These are phyloP conservation scores for Blastobasis lacticolella DNA, from an alignment of 2,888 invertebrate species.

Conservation along the genomic window DNA sequence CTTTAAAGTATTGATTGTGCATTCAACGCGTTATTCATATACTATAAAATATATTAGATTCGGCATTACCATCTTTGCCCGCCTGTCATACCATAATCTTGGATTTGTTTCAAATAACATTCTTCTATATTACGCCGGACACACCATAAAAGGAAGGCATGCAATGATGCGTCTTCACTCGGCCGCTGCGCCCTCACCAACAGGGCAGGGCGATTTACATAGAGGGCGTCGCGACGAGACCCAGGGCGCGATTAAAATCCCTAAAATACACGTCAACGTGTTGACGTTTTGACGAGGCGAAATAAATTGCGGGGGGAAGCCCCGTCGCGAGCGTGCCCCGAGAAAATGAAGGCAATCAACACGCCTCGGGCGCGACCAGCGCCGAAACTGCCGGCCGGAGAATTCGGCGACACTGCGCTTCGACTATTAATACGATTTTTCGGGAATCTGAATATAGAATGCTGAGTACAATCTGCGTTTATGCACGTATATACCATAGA, in stretches of 20 bases:
- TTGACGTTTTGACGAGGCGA: conserved; percentile 71
- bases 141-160: neutral
- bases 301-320: conserved; percentile 49
- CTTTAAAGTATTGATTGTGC: no score
- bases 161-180: neutral
- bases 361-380: conserved; percentile 4
- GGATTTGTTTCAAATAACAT: no score
- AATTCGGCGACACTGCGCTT: conserved; percentile 29
- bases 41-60: no score
- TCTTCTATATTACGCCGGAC: no score
- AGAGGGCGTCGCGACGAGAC: conserved; percentile 34
- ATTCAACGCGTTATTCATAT: no score
- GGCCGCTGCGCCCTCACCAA: conserved; percentile 14
- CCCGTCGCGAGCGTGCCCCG: conserved; percentile 53
- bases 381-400: conserved; percentile 18
- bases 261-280: conserved; percentile 69
- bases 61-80: no score
- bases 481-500: no score
- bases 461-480: no score
- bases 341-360: conserved; percentile 69
- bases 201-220: conserved; percentile 45
- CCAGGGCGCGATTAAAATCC: conserved; percentile 58
- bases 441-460: no score
- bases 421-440: no score
- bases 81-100: no score